Percentiles rank a stretch among this genome's conserved stretches.
Conservation (phyloP, 2,797 vertebrate species). For the Dryobates pubescens region DNA sequence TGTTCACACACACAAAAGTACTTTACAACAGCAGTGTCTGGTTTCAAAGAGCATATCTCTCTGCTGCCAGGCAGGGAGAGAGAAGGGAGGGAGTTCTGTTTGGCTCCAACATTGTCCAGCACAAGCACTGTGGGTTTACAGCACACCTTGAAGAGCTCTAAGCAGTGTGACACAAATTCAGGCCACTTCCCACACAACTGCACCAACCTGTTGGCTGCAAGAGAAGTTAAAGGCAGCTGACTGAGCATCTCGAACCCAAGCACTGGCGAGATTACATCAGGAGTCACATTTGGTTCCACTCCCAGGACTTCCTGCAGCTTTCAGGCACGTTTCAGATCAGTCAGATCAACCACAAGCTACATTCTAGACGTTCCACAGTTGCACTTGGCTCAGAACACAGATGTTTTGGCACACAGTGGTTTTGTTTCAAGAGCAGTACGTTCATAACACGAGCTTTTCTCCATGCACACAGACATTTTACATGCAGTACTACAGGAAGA, state of each 20-base stretch:
- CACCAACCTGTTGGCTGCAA: background rate
- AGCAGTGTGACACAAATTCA: background rate
- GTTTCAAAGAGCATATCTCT: background rate
- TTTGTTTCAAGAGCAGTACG: background rate
- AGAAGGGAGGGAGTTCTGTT: background rate
- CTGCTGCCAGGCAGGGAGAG: background rate
- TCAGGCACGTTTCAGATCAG: background rate
- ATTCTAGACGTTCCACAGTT: slow-evolving; percentile 43
- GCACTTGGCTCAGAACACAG: slow-evolving; percentile 51
- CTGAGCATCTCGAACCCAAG: background rate
- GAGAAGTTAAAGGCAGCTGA: background rate
- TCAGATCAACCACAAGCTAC: slow-evolving; percentile 26
- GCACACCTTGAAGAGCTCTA: background rate
- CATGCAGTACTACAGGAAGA: slow-evolving; percentile 51
- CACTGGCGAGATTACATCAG: background rate
- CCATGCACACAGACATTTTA: slow-evolving; percentile 69
- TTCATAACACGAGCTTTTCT: slow-evolving; percentile 41
- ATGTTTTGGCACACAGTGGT: slow-evolving; percentile 31
- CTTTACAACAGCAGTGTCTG: background rate
- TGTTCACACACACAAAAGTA: background rate
- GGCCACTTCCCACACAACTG: background rate
- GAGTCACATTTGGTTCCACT: background rate
- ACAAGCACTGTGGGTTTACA: background rate
- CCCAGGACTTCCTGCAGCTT: slow-evolving; percentile 36
- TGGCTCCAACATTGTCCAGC: background rate